Percentiles rank a stretch among this genome's conserved stretches.
Evolutionary conservation across 2,888 invertebrate genomes (phyloP).

Genomic region (Willowsia nigromaculata): DNA sequence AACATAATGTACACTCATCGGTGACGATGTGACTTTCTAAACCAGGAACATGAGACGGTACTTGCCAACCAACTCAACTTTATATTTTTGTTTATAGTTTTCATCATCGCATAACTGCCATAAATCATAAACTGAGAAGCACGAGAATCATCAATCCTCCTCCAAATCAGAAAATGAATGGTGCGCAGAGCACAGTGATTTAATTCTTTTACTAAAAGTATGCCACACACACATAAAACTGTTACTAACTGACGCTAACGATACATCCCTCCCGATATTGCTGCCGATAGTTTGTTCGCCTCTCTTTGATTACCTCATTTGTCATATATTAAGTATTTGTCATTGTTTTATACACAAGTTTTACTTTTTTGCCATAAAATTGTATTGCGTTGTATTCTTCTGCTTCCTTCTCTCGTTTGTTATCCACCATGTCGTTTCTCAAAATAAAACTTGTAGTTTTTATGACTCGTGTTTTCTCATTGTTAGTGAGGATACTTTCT

Average conservation of each 20-base stretch:
- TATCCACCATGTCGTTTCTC: background rate
- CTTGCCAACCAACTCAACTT: background rate
- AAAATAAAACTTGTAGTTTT: conserved; percentile 24
- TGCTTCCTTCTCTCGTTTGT: background rate
- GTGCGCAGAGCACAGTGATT: background rate
- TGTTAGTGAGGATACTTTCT: conserved; percentile 43
- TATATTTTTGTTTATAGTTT: background rate
- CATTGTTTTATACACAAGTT: no score
- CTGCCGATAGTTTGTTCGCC: background rate
- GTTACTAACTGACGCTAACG: background rate
- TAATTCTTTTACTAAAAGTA: background rate
- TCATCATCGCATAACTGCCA: background rate
- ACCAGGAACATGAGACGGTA: background rate
- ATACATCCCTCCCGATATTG: background rate
- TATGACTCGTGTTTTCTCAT: conserved; percentile 42
- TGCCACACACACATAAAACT: background rate
- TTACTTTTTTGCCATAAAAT: background rate
- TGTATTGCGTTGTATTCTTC: no score
- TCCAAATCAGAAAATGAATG: background rate
- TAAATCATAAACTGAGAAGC: background rate
- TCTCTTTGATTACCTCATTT: background rate
- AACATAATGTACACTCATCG: background rate
- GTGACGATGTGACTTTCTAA: conserved; percentile 6
- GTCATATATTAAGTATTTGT: no score
- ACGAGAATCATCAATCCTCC: background rate